Percentiles rank a stretch among this genome's conserved stretches.
Conservation (phyloP, 2,797 vertebrate genomes). For the Todus mexicanus region DNA sequence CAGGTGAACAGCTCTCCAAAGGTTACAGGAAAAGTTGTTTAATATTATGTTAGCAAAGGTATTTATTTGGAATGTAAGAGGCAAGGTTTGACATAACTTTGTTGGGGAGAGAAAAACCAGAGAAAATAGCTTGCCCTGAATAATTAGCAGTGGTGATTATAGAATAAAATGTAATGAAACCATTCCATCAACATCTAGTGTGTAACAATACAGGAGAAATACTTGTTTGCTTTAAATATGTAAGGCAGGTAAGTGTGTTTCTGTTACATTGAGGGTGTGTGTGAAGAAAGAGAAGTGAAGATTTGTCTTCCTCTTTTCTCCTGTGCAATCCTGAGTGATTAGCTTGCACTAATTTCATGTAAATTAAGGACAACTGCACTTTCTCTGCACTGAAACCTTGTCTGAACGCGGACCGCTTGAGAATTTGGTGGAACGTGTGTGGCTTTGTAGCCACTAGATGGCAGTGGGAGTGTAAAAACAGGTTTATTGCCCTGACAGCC, state of each 20-base stretch:
- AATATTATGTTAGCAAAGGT: background rate
- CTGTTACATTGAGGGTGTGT: background rate
- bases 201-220: background rate
- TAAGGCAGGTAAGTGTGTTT: background rate
- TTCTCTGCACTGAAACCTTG: too few relatives aligned
- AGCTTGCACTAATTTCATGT: background rate
- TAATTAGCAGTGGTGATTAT: background rate
- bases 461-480: constrained; percentile 13
- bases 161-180: background rate
- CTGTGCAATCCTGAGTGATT: background rate
- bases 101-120: background rate
- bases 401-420: accelerated
- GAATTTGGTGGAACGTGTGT: background rate
- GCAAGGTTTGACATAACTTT: background rate
- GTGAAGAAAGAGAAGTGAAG: background rate
- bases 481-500: accelerated
- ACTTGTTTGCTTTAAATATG: background rate
- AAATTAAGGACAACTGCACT: background rate
- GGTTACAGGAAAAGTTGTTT: background rate
- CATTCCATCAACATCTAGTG: background rate
- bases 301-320: background rate
- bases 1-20: background rate
- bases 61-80: background rate
- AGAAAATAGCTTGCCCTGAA: background rate
- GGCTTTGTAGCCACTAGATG: constrained; percentile 30